phyloP scores from a whole-genome alignment of 2,888 invertebrate genomes.

The Drosophila pseudotalamancana region DNA sequence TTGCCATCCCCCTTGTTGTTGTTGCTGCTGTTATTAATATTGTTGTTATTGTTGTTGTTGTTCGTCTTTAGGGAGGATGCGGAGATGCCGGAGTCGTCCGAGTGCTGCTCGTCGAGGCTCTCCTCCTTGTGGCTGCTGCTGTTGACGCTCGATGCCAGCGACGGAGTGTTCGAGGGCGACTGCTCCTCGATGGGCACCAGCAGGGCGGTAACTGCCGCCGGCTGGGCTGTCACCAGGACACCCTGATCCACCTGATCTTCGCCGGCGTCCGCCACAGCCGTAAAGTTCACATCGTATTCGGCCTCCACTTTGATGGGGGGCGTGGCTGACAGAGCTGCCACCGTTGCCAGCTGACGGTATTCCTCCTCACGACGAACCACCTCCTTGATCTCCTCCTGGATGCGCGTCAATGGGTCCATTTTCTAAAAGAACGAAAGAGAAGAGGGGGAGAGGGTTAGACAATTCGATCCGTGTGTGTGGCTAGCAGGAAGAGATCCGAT shows the following conservation, averaged over 20 bases:
- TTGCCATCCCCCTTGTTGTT: constrained; percentile 43
- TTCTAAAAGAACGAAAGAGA: constrained; percentile 85
- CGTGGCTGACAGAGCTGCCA: constrained; percentile 27
- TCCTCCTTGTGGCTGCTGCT: constrained; percentile 78
- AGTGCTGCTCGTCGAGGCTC: constrained; percentile 81
- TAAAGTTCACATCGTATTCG: constrained; percentile 32
- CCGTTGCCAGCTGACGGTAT: constrained; percentile 86
- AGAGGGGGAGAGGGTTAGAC: constrained; percentile 2
- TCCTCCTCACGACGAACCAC: constrained; percentile 93
- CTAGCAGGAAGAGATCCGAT: constrained; percentile 45
- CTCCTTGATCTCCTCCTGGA: constrained; percentile 95
- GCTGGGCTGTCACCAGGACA: constrained; percentile 60
- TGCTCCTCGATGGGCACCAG: constrained; percentile 73
- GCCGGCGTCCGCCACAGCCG: constrained; percentile 6
- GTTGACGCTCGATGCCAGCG: constrained; percentile 80
- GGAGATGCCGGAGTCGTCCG: constrained; percentile 84
- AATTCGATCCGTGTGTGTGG: constrained; percentile 7
- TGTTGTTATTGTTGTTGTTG: constrained; percentile 69
- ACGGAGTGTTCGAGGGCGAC: constrained; percentile 68
- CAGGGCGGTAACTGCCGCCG: constrained; percentile 51
- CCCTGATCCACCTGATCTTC: constrained; percentile 30
- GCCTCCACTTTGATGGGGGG: constrained; percentile 30
- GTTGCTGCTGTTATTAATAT: constrained; percentile 47
- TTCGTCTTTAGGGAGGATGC: constrained; percentile 82
- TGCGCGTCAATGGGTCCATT: constrained; percentile 90